A percentile compares a stretch with the other conserved stretches of the same genome.
phyloP scores from a whole-genome alignment of 2,113 vertebrate genomes.

The Martes martes region DNA sequence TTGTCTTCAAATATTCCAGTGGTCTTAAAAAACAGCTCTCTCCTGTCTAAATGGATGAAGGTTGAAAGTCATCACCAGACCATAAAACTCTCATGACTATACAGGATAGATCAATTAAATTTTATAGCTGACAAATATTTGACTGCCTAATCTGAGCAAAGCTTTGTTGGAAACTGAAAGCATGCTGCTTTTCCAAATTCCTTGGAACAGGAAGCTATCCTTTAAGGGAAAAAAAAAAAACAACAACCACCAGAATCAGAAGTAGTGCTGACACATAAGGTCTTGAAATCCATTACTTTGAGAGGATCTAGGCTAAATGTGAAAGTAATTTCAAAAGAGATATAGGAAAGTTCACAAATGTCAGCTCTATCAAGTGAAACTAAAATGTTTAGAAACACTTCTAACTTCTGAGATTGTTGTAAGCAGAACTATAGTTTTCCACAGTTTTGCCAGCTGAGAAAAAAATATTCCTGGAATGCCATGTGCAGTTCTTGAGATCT shows the following conservation, averaged over 20 bases:
- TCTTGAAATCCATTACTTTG: constrained; percentile 12
- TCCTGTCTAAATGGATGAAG: not conserved
- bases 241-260: not conserved
- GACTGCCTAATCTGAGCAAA: constrained; percentile 17
- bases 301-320: not conserved
- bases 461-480: not conserved
- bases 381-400: not conserved
- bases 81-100: constrained; percentile 42
- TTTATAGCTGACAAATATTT: constrained; percentile 37
- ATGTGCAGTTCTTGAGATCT: not conserved
- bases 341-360: not conserved
- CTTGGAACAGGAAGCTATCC: not conserved
- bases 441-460: not conserved
- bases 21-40: not conserved
- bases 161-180: not conserved
- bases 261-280: not conserved
- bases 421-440: not conserved
- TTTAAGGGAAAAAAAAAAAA: not conserved
- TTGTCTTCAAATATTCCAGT: not conserved
- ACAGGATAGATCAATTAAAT: not conserved
- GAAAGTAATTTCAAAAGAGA: constrained; percentile 6
- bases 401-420: not conserved
- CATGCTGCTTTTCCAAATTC: constrained; percentile 15
- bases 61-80: not conserved
- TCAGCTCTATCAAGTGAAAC: not conserved